phyloP scores from a whole-genome alignment of 2,113 vertebrate genomes.

The Lampris megalopsis region DNA sequence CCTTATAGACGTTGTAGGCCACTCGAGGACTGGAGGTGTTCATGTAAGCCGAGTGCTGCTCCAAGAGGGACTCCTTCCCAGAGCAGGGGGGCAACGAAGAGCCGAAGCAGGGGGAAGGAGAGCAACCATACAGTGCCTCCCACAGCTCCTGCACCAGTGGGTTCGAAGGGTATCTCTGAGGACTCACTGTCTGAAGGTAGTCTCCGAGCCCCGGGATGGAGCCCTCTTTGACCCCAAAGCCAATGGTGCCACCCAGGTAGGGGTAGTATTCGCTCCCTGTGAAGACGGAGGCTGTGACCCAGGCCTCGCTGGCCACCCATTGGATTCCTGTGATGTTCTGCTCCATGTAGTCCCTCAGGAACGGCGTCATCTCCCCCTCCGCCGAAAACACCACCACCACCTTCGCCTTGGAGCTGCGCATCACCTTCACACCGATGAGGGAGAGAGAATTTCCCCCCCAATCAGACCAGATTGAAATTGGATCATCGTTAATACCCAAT shows the following conservation, averaged over 20 bases:
- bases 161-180: slow-evolving; percentile 70
- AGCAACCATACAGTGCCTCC: slow-evolving; percentile 79
- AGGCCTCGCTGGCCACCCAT: slow-evolving; percentile 85
- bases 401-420: slow-evolving; percentile 76
- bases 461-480: too few relatives aligned
- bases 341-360: slow-evolving; percentile 78
- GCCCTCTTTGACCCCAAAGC: slow-evolving; percentile 78
- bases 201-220: slow-evolving; percentile 71
- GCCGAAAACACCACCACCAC: slow-evolving; percentile 81
- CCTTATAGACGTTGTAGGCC: slow-evolving; percentile 80
- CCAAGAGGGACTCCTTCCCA: slow-evolving; percentile 68
- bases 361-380: slow-evolving; percentile 81
- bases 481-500: not conserved
- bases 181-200: slow-evolving; percentile 75
- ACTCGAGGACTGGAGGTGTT: slow-evolving; percentile 78
- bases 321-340: slow-evolving; percentile 82
- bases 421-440: slow-evolving; percentile 56
- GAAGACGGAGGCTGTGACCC: slow-evolving; percentile 81
- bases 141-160: slow-evolving; percentile 77
- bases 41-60: slow-evolving; percentile 74
- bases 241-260: slow-evolving; percentile 80
- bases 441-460: not conserved
- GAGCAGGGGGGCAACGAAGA: slow-evolving; percentile 63
- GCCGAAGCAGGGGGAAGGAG: slow-evolving; percentile 24
- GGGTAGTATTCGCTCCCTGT: slow-evolving; percentile 75